Evolutionary conservation across 64 coral and sea anemone genomes (phyloP).

Genomic region (Astreopora myriophthalma): DNA sequence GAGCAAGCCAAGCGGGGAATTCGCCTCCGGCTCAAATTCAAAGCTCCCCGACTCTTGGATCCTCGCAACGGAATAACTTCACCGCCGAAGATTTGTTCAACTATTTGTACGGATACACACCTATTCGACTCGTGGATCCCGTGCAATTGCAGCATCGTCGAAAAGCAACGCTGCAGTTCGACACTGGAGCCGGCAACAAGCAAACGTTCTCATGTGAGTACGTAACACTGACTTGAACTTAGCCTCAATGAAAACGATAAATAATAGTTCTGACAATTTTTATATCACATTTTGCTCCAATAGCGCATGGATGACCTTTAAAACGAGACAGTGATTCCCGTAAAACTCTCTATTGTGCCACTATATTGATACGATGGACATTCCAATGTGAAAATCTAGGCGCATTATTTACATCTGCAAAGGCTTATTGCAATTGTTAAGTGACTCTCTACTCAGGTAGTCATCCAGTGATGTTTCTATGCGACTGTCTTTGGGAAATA

Average conservation of each 20-base stretch:
- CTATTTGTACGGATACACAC: conserved; percentile 88
- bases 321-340: too few species aligned
- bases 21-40: not conserved
- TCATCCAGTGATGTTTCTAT: too few species aligned
- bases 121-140: conserved; percentile 87
- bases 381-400: not conserved
- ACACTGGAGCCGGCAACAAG: conserved; percentile 32
- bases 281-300: not conserved
- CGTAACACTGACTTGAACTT: not conserved
- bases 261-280: not conserved
- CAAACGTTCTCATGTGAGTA: conserved; percentile 32
- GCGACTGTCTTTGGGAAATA: too few species aligned
- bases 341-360: too few species aligned
- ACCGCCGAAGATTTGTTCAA: conserved; percentile 85
- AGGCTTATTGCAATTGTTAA: too few species aligned
- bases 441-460: too few species aligned
- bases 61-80: conserved; percentile 17
- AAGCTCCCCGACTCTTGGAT: not conserved
- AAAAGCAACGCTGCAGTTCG: conserved; percentile 30
- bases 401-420: not conserved
- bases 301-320: too few species aligned
- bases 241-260: not conserved
- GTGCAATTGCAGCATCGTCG: conserved; percentile 66
- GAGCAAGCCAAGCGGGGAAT: not conserved
- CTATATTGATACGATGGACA: too few species aligned